phyloP scores from a whole-genome alignment of 1,140 invertebrate genomes.

The Calliopsis andreniformis region DNA sequence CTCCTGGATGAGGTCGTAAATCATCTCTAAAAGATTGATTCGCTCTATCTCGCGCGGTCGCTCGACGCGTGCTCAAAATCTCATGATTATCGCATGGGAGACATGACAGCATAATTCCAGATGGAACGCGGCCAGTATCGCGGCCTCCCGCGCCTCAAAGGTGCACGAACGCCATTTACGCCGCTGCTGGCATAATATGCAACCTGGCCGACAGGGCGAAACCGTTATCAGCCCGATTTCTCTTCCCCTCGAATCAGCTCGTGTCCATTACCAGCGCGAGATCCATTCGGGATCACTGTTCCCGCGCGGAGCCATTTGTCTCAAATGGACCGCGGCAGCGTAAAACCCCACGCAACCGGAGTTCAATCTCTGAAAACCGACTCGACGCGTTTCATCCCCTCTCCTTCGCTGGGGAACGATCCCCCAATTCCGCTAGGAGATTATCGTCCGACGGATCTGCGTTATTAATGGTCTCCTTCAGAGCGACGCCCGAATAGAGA shows the following conservation, averaged over 20 bases:
- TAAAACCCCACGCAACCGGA: slow-evolving; percentile 9
- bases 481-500: slow-evolving; percentile 34
- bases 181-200: slow-evolving; percentile 1
- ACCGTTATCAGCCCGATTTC: background rate
- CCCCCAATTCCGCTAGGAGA: slow-evolving; percentile 40
- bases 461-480: slow-evolving; percentile 51
- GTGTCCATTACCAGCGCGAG: too few relatives aligned
- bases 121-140: too few relatives aligned
- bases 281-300: slow-evolving; percentile 9
- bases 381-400: slow-evolving; percentile 37
- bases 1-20: background rate
- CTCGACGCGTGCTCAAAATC: too few relatives aligned
- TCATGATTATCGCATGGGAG: background rate
- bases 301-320: slow-evolving; percentile 27
- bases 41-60: too few relatives aligned
- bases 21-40: background rate
- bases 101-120: too few relatives aligned
- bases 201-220: background rate
- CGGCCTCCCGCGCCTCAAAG: slow-evolving; percentile 1
- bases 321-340: background rate
- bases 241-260: slow-evolving; percentile 5
- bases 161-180: slow-evolving; percentile 9
- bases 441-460: slow-evolving; percentile 43
- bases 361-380: slow-evolving; percentile 43
- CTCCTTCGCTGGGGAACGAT: too few relatives aligned